Evolutionary conservation across 2,888 invertebrate species (phyloP).

Genomic region (Antitype chi): DNA sequence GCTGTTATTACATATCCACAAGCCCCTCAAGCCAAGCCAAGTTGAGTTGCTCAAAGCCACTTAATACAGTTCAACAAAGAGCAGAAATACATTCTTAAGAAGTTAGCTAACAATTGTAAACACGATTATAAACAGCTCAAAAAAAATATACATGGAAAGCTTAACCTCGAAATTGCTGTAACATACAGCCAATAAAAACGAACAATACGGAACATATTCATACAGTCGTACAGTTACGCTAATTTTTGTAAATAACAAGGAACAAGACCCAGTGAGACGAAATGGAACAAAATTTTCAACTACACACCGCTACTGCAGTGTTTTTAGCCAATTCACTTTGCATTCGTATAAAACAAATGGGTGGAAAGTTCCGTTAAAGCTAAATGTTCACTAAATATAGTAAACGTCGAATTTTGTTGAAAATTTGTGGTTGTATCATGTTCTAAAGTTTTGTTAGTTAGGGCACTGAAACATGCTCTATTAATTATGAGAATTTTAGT

Average conservation of each 20-base stretch:
- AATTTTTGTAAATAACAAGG: conserved; percentile 60
- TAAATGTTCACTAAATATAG: conserved; percentile 47
- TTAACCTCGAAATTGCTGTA: conserved; percentile 1
- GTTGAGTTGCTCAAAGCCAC: too few relatives aligned
- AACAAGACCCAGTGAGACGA: conserved; percentile 57
- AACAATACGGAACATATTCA: conserved; percentile 43
- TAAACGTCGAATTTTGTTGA: conserved; percentile 53
- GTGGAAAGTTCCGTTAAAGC: conserved; percentile 42
- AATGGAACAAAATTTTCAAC: conserved; percentile 59
- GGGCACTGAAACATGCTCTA: conserved; percentile 27
- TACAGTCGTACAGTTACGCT: conserved; percentile 37
- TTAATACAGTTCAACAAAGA: neutral
- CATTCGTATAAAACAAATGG: conserved; percentile 55
- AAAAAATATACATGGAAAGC: neutral
- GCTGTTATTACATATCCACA: too few relatives aligned
- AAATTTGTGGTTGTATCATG: conserved; percentile 46
- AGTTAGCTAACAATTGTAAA: neutral
- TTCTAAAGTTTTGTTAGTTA: conserved; percentile 27
- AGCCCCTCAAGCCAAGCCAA: too few relatives aligned
- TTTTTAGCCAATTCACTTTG: conserved; percentile 65
- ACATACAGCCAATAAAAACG: conserved; percentile 38
- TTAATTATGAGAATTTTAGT: conserved; percentile 32
- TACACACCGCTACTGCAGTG: conserved; percentile 44
- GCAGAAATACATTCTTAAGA: neutral
- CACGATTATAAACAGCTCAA: neutral